Evolutionary conservation across 2,113 vertebrate species (phyloP).

Genomic region (Piprites chloris): DNA sequence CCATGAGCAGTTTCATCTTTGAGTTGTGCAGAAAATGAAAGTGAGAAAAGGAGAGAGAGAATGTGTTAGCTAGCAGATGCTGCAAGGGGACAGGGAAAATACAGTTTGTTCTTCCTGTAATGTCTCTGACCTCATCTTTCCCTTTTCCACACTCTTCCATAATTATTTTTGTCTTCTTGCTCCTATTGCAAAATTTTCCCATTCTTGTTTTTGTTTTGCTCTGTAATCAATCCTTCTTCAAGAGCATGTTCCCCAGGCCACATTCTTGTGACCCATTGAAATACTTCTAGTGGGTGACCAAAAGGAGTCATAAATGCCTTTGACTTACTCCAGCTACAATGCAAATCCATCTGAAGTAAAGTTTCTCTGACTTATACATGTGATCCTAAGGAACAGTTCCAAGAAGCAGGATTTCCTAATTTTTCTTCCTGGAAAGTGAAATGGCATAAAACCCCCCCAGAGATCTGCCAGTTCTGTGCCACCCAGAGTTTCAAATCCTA

Average conservation of each 20-base stretch:
- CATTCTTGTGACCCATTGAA: neutral
- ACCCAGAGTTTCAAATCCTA: slow-evolving; percentile 31
- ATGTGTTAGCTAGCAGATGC: slow-evolving; percentile 54
- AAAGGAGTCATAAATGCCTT: neutral
- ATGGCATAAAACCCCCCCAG: neutral
- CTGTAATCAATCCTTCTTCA: neutral
- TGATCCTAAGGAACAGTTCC: neutral
- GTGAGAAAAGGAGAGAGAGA: slow-evolving; percentile 54
- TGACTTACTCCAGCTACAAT: neutral
- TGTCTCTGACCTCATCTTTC: slow-evolving; percentile 44
- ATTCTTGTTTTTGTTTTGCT: neutral
- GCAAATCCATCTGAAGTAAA: neutral
- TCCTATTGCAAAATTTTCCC: neutral
- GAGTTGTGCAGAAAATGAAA: slow-evolving; percentile 49
- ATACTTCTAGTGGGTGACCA: neutral
- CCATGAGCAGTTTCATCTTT: slow-evolving; percentile 33
- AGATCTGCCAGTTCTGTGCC: slow-evolving; percentile 11
- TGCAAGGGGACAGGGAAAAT: slow-evolving; percentile 43
- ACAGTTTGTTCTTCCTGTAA: slow-evolving; percentile 43
- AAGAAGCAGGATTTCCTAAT: neutral
- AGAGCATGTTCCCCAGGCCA: neutral
- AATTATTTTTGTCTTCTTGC: neutral
- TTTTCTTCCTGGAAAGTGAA: neutral
- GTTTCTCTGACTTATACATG: neutral
- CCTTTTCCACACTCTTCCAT: neutral